Evolutionary conservation across 2,888 invertebrate species (phyloP).

Genomic region (Oligia strigilis): DNA sequence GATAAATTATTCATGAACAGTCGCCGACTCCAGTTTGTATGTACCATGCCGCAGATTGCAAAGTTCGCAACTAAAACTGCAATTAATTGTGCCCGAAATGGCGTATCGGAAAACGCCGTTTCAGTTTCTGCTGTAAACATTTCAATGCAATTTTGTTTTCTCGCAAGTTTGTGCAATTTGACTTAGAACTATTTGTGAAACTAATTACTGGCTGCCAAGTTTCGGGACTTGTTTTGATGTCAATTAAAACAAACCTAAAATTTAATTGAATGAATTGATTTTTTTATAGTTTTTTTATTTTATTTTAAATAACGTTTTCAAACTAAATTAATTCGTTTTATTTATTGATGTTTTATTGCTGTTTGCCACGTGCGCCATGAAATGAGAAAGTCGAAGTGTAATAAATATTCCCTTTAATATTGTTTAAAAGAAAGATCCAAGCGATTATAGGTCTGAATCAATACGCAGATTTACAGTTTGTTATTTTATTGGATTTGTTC

Average conservation of each 20-base stretch:
- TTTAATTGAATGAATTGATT: too few species aligned
- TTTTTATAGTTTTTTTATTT: too few species aligned
- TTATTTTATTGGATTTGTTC: constrained; percentile 5
- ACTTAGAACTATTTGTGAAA: constrained; percentile 15
- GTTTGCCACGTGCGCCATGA: constrained; percentile 25
- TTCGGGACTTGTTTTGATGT: neutral
- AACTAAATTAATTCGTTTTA: constrained; percentile 1
- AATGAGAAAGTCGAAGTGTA: constrained; percentile 36
- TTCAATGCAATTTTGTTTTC: constrained; percentile 40
- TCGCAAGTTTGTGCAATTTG: constrained; percentile 19
- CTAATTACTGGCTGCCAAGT: neutral
- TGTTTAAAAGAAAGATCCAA: constrained; percentile 33
- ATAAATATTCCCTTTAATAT: constrained; percentile 47
- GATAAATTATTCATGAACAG: constrained; percentile 51
- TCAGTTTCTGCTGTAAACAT: constrained; percentile 39
- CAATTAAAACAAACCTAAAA: neutral
- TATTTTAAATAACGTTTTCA: neutral
- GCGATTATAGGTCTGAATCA: constrained; percentile 22
- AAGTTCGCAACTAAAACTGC: constrained; percentile 57
- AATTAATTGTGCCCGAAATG: constrained; percentile 52
- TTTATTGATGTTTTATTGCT: constrained; percentile 35
- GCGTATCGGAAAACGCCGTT: constrained; percentile 50
- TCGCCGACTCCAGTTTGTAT: constrained; percentile 47
- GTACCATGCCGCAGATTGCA: constrained; percentile 51
- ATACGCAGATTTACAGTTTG: constrained; percentile 21